Conservation (phyloP, 64 coral and sea anemone genomes). For the Exaiptasia diaphana region DNA sequence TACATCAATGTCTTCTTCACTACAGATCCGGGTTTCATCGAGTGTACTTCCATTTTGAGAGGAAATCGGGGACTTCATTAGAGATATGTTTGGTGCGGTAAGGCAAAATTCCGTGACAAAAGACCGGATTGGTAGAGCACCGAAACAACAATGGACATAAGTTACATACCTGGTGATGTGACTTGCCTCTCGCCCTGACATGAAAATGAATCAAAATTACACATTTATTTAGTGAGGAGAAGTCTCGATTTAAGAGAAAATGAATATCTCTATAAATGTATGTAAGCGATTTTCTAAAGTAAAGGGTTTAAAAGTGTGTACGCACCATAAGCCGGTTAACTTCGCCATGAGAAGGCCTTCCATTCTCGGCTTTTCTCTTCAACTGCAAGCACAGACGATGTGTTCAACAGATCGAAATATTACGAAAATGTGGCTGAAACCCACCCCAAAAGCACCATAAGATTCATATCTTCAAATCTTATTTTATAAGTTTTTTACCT, state of each 20-base stretch:
- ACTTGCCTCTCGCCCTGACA: constrained; percentile 26
- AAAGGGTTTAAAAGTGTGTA: background rate
- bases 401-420: background rate
- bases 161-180: constrained; percentile 16
- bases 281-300: too few species aligned
- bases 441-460: background rate
- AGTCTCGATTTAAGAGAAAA: too few species aligned
- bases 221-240: background rate
- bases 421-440: constrained; percentile 16
- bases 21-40: too few species aligned
- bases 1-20: too few species aligned
- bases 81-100: too few species aligned
- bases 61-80: too few species aligned
- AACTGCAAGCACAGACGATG: constrained; percentile 43
- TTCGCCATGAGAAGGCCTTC: constrained; percentile 28
- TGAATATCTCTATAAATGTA: too few species aligned
- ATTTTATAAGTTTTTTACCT: constrained; percentile 32
- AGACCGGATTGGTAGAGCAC: too few species aligned
- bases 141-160: constrained; percentile 2
- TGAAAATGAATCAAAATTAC: background rate
- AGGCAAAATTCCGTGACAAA: too few species aligned
- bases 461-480: background rate
- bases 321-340: constrained; percentile 24
- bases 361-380: constrained; percentile 13
- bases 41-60: too few species aligned